A percentile compares a stretch with the other conserved stretches of the same genome.
These are phyloP conservation scores for Piaya cayana DNA, from an alignment of 2,113 vertebrate genomes.

Conservation along the genomic window DNA sequence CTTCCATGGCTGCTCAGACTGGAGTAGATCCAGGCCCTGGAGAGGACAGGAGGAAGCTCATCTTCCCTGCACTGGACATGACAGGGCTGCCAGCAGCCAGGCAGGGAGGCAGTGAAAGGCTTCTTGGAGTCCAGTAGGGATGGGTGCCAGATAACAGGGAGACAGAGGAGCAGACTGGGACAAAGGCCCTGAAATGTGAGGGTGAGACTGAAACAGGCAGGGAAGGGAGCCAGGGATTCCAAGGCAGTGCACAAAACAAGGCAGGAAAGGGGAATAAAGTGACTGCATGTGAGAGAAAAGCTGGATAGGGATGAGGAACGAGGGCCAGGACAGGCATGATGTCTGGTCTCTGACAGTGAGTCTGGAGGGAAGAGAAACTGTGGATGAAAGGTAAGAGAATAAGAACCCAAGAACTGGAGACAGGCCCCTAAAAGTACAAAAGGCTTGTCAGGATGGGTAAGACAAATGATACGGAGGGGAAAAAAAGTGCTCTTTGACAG, in stretches of 20 bases:
- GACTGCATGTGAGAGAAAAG: rapidly evolving
- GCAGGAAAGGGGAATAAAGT: neutral
- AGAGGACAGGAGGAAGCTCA: neutral
- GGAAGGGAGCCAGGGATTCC: neutral
- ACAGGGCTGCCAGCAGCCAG: rapidly evolving
- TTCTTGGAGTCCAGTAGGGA: neutral
- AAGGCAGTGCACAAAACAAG: neutral
- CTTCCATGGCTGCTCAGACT: neutral
- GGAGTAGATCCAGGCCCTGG: neutral
- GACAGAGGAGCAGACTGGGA: neutral
- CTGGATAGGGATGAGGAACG: neutral
- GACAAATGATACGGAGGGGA: rapidly evolving
- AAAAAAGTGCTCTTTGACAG: neutral
- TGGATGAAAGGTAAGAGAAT: neutral
- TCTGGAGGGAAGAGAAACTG: neutral
- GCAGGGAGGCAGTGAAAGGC: neutral
- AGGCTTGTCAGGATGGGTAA: neutral
- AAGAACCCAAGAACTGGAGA: neutral
- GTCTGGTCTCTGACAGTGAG: neutral
- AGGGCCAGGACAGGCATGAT: neutral
- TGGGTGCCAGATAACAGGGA: neutral
- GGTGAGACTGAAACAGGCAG: rapidly evolving
- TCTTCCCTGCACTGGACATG: neutral
- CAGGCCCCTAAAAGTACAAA: neutral
- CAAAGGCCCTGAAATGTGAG: neutral